Evolutionary conservation across 2,888 invertebrate species (phyloP), one percentile per base, ranked within the genome.

Genomic region (Oscheius sp.): DNA sequence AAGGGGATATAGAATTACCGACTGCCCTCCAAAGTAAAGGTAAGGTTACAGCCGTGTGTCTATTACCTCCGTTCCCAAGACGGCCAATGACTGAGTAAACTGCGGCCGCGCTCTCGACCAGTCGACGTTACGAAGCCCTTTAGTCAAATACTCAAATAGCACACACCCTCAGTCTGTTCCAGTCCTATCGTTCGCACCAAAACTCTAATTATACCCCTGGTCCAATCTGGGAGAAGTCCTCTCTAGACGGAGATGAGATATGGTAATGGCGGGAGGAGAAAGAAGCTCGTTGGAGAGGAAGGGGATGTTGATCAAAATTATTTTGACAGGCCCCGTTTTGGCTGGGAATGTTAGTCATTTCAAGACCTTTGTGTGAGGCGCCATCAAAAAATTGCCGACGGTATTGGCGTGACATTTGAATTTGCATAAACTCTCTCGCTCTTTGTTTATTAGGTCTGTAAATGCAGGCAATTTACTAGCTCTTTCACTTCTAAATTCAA

Each of bases 81-180:
- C 61, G 61, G 61, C 61, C 61, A 45, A 61, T 61, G 61, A 61
- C 61, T 61, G 61, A 61, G 61, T 61, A 61, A 61, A 61, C 61
- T 61, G 61, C 61, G 39, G 42, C 29, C 61, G n/a, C 55, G 42
- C 61, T 34, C 64, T 50, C 64, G 64, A 64, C 48, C 37, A 50
- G 64, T 64, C 64, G 48, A 48, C 64, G 64, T 50, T 64, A 64
- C 48, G 64, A 48, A 64, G 50, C 48, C 64, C 45, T 45, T 58
- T 39, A 58, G 45, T 45, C 64, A 64, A 64, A 48, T 64, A 48
- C 64, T 50, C 50, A 48, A 61, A 61, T 45, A 61, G 61, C 33
- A 45, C 48, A 45, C 63, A 33, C 25, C 63, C 63, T 63, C 63
- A 12, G 33, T 27, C 27, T 17, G 15, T 31, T 53, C 53, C 25